Evolutionary conservation across 92 coral and sea anemone genomes (phyloP).

Genomic region (Bergia sp.): DNA sequence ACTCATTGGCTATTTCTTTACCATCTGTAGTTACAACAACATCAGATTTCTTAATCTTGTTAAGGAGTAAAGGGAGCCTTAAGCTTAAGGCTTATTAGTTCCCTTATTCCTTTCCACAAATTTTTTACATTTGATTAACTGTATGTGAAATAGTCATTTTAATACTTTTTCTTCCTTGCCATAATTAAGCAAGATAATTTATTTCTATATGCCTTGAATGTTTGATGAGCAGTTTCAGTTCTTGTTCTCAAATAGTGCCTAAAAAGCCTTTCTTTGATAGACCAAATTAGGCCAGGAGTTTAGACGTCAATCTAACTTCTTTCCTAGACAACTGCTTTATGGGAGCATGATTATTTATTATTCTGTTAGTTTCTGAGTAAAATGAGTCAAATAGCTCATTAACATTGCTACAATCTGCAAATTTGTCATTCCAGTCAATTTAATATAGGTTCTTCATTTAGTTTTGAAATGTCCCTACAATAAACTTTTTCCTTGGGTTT

Average conservation of each 20-base stretch:
- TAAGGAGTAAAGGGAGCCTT: background rate
- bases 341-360: conserved; percentile 57
- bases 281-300: conserved; percentile 49
- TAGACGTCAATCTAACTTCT: conserved; percentile 29
- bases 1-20: too few relatives aligned
- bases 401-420: conserved; percentile 28
- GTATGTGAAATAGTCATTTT: background rate
- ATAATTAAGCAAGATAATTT: too few relatives aligned
- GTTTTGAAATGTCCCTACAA: conserved; percentile 34
- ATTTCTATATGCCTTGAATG: too few relatives aligned
- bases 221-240: background rate
- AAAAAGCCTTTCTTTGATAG: conserved; percentile 17
- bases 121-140: too few relatives aligned
- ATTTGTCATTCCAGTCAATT: conserved; percentile 32
- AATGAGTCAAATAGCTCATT: background rate
- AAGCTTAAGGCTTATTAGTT: background rate
- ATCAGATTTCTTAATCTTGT: too few relatives aligned
- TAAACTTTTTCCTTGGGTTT: conserved; percentile 42
- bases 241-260: background rate
- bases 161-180: too few relatives aligned
- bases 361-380: conserved; percentile 17
- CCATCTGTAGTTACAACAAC: too few relatives aligned
- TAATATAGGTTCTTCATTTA: conserved; percentile 28
- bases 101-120: background rate
- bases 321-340: conserved; percentile 42